Percentiles rank a stretch among this genome's conserved stretches.
Conservation (phyloP, 2,113 vertebrate genomes). For the Brienomyrus brachyistius region DNA sequence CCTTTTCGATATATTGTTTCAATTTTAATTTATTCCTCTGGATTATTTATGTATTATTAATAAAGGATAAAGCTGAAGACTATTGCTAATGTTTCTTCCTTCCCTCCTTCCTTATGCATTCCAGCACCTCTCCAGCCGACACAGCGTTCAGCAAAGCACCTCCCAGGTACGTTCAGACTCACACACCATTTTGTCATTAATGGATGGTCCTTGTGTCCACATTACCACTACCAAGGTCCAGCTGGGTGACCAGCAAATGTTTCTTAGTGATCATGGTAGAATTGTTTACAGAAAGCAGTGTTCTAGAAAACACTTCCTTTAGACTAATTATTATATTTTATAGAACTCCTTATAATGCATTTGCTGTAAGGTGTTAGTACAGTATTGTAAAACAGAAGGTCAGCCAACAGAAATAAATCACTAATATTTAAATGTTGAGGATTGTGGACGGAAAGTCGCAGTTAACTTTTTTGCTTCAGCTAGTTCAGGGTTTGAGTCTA, state of each 20-base stretch:
- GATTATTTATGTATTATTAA: not conserved
- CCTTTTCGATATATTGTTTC: not conserved
- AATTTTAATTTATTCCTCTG: not conserved
- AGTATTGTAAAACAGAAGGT: not conserved
- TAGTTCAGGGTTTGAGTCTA: not conserved
- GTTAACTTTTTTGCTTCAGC: not conserved
- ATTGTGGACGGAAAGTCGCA: not conserved
- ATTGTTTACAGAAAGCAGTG: not conserved
- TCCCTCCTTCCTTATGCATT: slow-evolving; percentile 42
- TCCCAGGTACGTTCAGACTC: slow-evolving; percentile 68
- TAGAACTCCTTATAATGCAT: not conserved
- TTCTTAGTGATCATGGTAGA: not conserved
- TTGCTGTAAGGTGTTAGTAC: not conserved
- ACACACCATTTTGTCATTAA: not conserved
- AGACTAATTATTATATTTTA: not conserved
- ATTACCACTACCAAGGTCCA: not conserved
- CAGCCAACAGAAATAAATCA: not conserved
- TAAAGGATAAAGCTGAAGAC: not conserved
- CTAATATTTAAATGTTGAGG: not conserved
- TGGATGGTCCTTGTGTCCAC: not conserved
- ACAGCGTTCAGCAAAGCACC: slow-evolving; percentile 91
- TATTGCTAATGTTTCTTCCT: not conserved
- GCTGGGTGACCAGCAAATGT: not conserved
- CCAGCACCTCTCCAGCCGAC: slow-evolving; percentile 91
- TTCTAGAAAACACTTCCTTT: not conserved